Evolutionary conservation across 2,888 invertebrate species (phyloP).

Genomic region (Drosophila mettleri): DNA sequence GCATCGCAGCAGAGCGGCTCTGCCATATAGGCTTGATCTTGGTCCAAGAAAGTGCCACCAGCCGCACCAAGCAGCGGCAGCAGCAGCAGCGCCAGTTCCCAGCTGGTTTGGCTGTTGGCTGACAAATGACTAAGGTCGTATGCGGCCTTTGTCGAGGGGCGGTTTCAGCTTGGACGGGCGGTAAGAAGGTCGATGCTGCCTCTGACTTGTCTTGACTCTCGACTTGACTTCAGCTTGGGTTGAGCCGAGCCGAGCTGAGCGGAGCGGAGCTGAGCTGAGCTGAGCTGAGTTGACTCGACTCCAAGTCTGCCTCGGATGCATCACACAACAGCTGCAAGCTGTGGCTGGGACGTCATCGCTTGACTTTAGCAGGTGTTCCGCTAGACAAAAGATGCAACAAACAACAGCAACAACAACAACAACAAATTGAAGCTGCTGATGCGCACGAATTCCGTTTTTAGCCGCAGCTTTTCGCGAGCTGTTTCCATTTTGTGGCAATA

Average conservation of each 20-base stretch:
- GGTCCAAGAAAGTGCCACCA: constrained; percentile 73
- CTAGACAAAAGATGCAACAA: constrained; percentile 62
- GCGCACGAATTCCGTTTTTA: constrained; percentile 81
- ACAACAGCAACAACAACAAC: constrained; percentile 55
- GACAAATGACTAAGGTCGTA: constrained; percentile 80
- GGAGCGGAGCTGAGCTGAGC: neutral
- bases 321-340: constrained; percentile 65
- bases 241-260: neutral
- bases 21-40: constrained; percentile 55
- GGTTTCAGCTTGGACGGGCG: constrained; percentile 71
- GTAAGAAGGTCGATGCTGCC: constrained; percentile 73
- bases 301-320: constrained; percentile 56
- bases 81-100: constrained; percentile 44
- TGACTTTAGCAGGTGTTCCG: constrained; percentile 76
- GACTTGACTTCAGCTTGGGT: constrained; percentile 30
- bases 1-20: constrained; percentile 19
- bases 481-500: constrained; percentile 77
- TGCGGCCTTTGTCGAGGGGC: constrained; percentile 65
- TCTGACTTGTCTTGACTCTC: constrained; percentile 60
- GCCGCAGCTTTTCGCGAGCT: constrained; percentile 62
- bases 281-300: constrained; percentile 33
- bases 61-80: constrained; percentile 20
- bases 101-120: constrained; percentile 52
- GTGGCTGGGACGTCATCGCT: constrained; percentile 66
- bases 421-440: constrained; percentile 75